A percentile compares a stretch with the other conserved stretches of the same genome.
These are phyloP conservation scores for Amphipyra tragopoginis DNA, from an alignment of 2,888 invertebrate species.

Conservation along the genomic window DNA sequence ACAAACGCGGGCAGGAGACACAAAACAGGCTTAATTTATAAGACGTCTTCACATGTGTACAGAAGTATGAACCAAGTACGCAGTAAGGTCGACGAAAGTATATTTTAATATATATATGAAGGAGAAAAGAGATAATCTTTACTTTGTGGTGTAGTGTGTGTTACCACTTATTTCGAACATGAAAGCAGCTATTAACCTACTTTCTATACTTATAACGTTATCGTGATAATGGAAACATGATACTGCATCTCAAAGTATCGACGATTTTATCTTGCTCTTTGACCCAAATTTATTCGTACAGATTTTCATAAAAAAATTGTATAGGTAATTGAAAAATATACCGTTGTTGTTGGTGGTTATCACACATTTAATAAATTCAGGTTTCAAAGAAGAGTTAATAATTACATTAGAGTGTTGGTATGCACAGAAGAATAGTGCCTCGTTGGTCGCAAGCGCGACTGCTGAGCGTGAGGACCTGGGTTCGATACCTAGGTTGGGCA, in stretches of 20 bases:
- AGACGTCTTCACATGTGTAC: conserved; percentile 12
- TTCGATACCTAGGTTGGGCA: no score
- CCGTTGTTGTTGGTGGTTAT: neutral
- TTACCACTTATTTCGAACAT: conserved; percentile 46
- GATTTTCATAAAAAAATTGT: conserved; percentile 29
- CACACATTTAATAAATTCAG: no score
- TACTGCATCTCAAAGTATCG: conserved; percentile 67
- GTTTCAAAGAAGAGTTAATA: no score
- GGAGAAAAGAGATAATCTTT: conserved; percentile 17
- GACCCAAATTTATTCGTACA: conserved; percentile 62
- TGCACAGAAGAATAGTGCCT: no score
- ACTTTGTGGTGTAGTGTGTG: conserved; percentile 22
- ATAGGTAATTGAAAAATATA: conserved; percentile 17
- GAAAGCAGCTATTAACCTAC: conserved; percentile 59
- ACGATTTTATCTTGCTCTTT: conserved; percentile 70
- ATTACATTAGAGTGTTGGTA: no score
- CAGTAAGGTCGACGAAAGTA: conserved; percentile 4
- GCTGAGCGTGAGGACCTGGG: no score
- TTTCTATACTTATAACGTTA: conserved; percentile 58
- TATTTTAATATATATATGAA: conserved; percentile 3
- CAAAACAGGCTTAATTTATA: conserved; percentile 38
- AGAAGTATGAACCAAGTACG: neutral
- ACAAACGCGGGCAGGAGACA: conserved; percentile 16
- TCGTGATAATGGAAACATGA: conserved; percentile 60
- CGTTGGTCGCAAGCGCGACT: no score